Evolutionary conservation across 2,888 invertebrate species (phyloP).

Genomic region (Chydorus sphaericus): DNA sequence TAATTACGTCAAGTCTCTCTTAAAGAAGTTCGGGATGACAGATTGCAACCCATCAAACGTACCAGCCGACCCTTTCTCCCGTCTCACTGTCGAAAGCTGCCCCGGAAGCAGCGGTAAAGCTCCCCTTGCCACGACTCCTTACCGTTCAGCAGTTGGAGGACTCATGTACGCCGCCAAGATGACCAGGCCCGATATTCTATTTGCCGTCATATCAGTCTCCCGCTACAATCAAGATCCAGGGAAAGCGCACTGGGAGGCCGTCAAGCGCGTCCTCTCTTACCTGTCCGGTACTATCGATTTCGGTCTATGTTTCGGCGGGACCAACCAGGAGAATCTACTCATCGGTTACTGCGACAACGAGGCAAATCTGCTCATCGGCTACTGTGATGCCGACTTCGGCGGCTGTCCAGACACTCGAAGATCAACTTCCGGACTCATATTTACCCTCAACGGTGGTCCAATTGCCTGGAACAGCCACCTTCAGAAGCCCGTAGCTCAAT

Average conservation of each 20-base stretch:
- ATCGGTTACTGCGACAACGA: not conserved
- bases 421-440: not conserved
- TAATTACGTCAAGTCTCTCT: not conserved
- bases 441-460: not conserved
- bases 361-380: not conserved
- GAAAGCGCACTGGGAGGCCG: constrained; percentile 5
- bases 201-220: not conserved
- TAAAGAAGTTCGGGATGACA: not conserved
- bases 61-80: not conserved
- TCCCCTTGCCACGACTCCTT: not conserved
- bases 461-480: not conserved
- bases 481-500: not conserved
- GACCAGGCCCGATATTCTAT: constrained; percentile 1
- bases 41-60: not conserved
- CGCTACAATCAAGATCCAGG: not conserved
- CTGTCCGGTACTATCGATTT: not conserved
- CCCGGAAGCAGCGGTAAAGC: not conserved
- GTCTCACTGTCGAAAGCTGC: not conserved
- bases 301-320: not conserved
- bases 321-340: not conserved
- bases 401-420: not conserved
- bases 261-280: not conserved
- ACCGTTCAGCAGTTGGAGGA: not conserved
- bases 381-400: not conserved
- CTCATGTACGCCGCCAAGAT: not conserved